Conservation (phyloP, 2,888 invertebrate species). For the Drosophila anomalata region DNA sequence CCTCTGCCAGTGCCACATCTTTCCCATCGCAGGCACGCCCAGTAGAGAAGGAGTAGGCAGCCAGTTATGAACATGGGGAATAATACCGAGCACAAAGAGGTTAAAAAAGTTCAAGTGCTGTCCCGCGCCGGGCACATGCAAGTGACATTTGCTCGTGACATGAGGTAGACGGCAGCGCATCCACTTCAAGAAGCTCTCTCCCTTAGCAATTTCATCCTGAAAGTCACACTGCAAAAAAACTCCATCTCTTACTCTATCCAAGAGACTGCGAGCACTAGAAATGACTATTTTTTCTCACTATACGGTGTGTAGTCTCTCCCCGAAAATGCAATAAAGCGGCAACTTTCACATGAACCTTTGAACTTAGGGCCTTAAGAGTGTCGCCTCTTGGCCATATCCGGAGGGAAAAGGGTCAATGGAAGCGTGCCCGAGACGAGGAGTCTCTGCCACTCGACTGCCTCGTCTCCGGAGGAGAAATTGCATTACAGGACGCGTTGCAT, state of each 20-base stretch:
- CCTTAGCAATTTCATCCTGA: conserved; percentile 38
- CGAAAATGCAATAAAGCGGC: conserved; percentile 63
- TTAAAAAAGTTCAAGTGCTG: conserved; percentile 76
- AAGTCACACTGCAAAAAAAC: not conserved
- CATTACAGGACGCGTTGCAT: conserved; percentile 46
- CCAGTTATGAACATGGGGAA: conserved; percentile 66
- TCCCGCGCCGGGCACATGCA: conserved; percentile 67
- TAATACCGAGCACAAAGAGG: conserved; percentile 60
- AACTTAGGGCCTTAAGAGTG: conserved; percentile 47
- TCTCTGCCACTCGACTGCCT: conserved; percentile 4
- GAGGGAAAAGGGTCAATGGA: conserved; percentile 65
- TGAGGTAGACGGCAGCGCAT: conserved; percentile 65
- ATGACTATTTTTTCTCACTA: not conserved
- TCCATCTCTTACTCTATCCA: not conserved
- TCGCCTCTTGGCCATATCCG: conserved; percentile 26
- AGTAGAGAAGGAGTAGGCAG: conserved; percentile 29
- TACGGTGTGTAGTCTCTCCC: not conserved
- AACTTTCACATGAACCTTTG: conserved; percentile 78
- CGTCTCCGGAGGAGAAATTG: conserved; percentile 7
- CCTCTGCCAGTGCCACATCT: not conserved
- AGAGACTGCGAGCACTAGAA: not conserved
- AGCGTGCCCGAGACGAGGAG: conserved; percentile 54
- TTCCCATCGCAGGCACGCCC: conserved; percentile 34
- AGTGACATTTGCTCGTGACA: conserved; percentile 77
- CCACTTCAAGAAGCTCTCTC: conserved; percentile 63